These are phyloP conservation scores for Actenoides lindsayi DNA, from an alignment of 2,113 vertebrate genomes.

Conservation along the genomic window DNA sequence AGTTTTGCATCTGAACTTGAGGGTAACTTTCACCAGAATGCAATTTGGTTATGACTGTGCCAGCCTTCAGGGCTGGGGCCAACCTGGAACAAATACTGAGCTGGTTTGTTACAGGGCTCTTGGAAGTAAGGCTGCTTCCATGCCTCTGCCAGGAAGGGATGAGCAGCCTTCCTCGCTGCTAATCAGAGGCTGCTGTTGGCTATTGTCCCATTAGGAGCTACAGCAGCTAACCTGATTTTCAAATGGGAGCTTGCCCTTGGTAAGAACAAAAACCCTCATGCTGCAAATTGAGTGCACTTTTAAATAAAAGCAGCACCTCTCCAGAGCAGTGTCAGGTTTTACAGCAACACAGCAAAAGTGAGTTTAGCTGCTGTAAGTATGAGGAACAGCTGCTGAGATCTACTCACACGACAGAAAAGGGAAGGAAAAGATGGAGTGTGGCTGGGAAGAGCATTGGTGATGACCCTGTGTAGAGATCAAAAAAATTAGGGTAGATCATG, in stretches of 20 bases:
- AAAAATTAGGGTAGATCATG: neutral
- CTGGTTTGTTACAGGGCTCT: neutral
- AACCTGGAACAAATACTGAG: neutral
- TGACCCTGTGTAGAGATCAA: neutral
- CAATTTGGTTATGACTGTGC: neutral
- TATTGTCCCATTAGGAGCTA: neutral
- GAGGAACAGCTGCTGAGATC: neutral
- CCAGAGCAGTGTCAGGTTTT: neutral
- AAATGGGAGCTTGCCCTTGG: neutral
- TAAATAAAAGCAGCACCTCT: neutral
- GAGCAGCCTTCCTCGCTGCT: neutral
- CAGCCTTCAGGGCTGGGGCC: neutral
- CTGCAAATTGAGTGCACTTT: neutral
- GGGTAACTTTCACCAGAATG: constrained; percentile 41
- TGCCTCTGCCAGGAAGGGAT: neutral
- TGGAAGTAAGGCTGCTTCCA: neutral
- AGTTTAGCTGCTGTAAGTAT: neutral
- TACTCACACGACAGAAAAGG: neutral
- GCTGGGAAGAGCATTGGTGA: neutral
- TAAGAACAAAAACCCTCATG: neutral
- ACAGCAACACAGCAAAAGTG: neutral
- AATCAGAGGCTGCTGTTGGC: neutral
- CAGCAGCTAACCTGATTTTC: neutral
- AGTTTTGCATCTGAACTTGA: constrained; percentile 25
- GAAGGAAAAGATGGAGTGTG: neutral